phyloP scores from a whole-genome alignment of 1,140 invertebrate species.

The Drosophila burlai region DNA sequence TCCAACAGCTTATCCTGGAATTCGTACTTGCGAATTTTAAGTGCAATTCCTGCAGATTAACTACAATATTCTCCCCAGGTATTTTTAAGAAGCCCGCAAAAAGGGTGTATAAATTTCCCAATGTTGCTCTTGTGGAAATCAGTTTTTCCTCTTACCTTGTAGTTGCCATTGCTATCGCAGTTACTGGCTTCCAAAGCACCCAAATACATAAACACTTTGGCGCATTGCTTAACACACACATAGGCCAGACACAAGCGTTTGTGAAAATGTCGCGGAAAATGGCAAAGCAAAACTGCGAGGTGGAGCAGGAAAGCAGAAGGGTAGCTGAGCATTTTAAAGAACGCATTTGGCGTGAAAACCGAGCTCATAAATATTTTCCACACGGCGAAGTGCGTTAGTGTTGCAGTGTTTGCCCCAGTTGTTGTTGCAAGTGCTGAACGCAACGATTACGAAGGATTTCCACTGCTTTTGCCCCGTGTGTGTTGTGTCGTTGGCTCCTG shows the following conservation, averaged over 20 bases:
- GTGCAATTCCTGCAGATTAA: background rate
- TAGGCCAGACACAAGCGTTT: constrained; percentile 47
- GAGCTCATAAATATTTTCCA: constrained; percentile 80
- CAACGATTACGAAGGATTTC: constrained; percentile 78
- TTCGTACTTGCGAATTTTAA: background rate
- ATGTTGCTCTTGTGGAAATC: constrained; percentile 5
- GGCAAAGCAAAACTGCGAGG: constrained; percentile 13
- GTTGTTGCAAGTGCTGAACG: constrained; percentile 56
- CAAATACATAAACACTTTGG: constrained; percentile 72
- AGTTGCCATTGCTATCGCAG: background rate
- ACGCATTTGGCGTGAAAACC: constrained; percentile 78
- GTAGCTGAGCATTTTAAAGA: constrained; percentile 53
- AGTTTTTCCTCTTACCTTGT: background rate
- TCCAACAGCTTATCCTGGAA: no score
- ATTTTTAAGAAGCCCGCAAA: background rate
- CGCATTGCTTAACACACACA: constrained; percentile 67
- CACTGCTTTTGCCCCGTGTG: constrained; percentile 63
- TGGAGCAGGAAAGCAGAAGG: background rate
- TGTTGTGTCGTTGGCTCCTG: constrained; percentile 10
- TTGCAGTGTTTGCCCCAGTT: constrained; percentile 34
- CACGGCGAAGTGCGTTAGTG: constrained; percentile 58
- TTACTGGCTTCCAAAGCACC: constrained; percentile 34
- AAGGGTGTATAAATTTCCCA: background rate
- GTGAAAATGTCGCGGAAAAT: constrained; percentile 58
- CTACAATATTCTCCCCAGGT: background rate